These are phyloP conservation scores for Gerris buenoi DNA, from an alignment of 1,140 invertebrate species.

Conservation along the genomic window DNA sequence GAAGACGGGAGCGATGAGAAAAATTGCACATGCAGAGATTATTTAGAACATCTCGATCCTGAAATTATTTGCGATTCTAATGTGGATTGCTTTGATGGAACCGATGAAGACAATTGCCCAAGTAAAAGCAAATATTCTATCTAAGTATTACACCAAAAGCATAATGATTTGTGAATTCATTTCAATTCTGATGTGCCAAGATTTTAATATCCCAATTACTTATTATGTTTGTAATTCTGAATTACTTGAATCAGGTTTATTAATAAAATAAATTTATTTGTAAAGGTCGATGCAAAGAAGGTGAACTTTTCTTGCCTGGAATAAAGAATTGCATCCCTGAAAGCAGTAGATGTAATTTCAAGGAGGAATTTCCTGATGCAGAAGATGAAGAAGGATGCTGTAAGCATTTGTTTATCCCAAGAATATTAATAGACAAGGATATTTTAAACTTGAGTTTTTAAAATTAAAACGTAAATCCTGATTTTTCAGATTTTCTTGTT, in stretches of 20 bases:
- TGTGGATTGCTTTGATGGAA: slow-evolving; percentile 53
- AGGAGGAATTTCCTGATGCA: slow-evolving; percentile 51
- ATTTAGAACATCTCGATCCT: slow-evolving; percentile 32
- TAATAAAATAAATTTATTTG: background rate
- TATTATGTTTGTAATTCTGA: no score
- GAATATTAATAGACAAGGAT: no score
- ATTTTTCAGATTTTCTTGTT: background rate
- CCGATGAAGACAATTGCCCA: slow-evolving; percentile 57
- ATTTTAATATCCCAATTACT: no score
- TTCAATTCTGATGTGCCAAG: no score
- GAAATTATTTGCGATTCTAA: slow-evolving; percentile 59
- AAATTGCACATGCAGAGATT: slow-evolving; percentile 55
- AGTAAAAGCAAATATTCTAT: no score
- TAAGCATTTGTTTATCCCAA: slow-evolving; percentile 32
- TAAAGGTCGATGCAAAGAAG: background rate
- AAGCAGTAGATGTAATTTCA: slow-evolving; percentile 46
- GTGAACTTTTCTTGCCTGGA: background rate
- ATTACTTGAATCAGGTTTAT: no score
- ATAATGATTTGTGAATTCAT: no score
- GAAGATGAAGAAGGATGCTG: slow-evolving; percentile 61
- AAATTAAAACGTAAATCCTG: no score
- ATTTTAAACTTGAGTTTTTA: no score
- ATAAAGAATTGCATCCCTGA: slow-evolving; percentile 45
- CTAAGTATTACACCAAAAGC: no score
- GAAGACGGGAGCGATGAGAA: slow-evolving; percentile 66